Base-by-base conservation (phyloP, 2,888 invertebrate genomes). In the Eudasyphora cyanicolor region DNA sequence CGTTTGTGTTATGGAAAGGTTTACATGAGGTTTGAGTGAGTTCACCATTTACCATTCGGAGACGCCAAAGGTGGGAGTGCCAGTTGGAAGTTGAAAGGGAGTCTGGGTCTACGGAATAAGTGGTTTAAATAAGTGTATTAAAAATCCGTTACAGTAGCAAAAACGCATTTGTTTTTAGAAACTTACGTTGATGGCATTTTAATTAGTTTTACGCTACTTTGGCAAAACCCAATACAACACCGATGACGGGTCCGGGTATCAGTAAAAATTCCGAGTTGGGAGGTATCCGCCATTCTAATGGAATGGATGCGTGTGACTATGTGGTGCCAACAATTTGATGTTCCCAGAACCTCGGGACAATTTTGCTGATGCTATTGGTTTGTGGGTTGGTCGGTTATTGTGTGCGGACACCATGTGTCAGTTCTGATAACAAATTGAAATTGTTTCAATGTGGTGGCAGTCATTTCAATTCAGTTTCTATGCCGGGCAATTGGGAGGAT, bases 131-230 rank as follows among this genome's bases (percentile, higher is more conserved):
- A 76, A 84, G 78, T 84, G 71, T 81, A 78, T 81, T 81, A 76
- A 84, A 84, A 78, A 67, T 67, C 67, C 70, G 62, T 82, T 67
- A 67, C 67, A 67, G 67, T 42, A 38, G 14, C n/a, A 8, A 51
- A 57, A 81, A 69, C 54, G 32, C 67, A 81, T 84, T 81, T 76
- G 78, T 79, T 79, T 81, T 79, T 81, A 73, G 78, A 73, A 84
- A 81, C 64, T 79, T 76, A 64, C 75, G 42, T 69, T 83, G 85
- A 85, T 86, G 83, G 79, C 76, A 83, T 85, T 86, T 86, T 85
- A 86, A 86, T 85, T 86, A 82, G 86, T 85, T 86, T 83, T 71
- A 82, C 38, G 57, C 70, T 49, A 35, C 42, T n/a, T n/a, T n/a
- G n/a, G n/a, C n/a, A n/a, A n/a, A n/a, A 19, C 54, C 10, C 21